phyloP scores from a whole-genome alignment of 2,113 vertebrate species.

The Plecotus auritus region DNA sequence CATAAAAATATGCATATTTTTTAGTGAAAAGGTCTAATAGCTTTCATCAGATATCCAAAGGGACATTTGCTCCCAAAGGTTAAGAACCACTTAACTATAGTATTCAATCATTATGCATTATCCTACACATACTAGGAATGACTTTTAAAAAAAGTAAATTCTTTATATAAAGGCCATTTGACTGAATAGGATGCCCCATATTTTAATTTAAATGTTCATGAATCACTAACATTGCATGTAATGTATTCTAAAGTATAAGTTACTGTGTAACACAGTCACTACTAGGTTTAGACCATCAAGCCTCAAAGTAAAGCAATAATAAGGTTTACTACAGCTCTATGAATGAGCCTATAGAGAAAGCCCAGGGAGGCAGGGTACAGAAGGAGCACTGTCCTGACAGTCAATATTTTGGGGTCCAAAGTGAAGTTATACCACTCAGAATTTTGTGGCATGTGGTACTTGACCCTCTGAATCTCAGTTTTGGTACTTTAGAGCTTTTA shows the following conservation, averaged over 20 bases:
- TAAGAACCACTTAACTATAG: background rate
- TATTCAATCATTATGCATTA: background rate
- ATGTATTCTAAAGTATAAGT: constrained; percentile 15
- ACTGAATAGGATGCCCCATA: background rate
- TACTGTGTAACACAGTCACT: background rate
- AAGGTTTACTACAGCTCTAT: background rate
- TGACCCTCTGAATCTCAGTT: background rate
- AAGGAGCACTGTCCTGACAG: background rate
- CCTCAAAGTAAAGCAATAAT: constrained; percentile 19
- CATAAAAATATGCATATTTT: background rate
- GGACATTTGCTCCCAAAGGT: background rate
- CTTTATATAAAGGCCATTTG: background rate
- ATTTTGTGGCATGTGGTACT: background rate
- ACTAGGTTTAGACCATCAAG: background rate
- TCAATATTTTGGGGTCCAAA: background rate
- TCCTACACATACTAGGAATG: background rate
- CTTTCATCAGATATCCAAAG: constrained; percentile 1
- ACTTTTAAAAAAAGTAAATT: constrained; percentile 8
- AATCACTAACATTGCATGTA: background rate
- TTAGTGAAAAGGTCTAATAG: background rate
- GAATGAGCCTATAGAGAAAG: background rate
- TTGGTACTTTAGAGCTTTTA: background rate
- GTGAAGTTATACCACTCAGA: background rate
- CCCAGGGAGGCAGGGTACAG: background rate
- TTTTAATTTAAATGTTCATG: constrained; percentile 41